Percentiles rank a stretch among this genome's conserved stretches.
Conservation (phyloP, 2,888 invertebrate genomes). For the Drosophila pseudotalamancana region DNA sequence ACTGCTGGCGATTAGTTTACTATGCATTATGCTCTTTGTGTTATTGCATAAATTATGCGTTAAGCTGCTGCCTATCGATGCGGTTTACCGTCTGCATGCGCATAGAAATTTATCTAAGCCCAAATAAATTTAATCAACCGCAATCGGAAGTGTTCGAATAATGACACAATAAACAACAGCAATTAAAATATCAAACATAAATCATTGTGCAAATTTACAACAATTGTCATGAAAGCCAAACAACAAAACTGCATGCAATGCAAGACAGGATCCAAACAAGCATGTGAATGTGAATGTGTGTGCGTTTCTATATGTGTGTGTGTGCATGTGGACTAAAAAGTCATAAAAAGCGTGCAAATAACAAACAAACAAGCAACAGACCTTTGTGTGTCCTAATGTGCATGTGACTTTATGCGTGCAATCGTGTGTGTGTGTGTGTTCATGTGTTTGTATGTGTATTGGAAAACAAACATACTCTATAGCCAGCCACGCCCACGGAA, state of each 20-base stretch:
- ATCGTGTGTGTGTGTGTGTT: not conserved
- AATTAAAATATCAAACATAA: slow-evolving; percentile 79
- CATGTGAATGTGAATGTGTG: slow-evolving; percentile 25
- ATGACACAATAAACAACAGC: slow-evolving; percentile 79
- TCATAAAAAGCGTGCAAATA: slow-evolving; percentile 65
- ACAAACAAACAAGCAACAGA: slow-evolving; percentile 48
- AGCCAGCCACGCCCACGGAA: slow-evolving; percentile 32
- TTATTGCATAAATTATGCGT: slow-evolving; percentile 50
- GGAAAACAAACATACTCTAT: slow-evolving; percentile 31
- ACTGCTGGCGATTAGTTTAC: slow-evolving; percentile 37
- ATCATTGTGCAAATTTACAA: slow-evolving; percentile 76
- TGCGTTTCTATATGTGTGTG: slow-evolving; percentile 9
- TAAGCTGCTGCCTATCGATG: slow-evolving; percentile 60
- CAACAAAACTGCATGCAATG: slow-evolving; percentile 56
- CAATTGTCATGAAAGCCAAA: slow-evolving; percentile 69
- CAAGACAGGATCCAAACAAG: slow-evolving; percentile 50
- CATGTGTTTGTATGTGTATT: slow-evolving; percentile 28
- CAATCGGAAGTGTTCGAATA: slow-evolving; percentile 79
- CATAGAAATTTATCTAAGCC: slow-evolving; percentile 68
- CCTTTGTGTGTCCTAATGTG: slow-evolving; percentile 12
- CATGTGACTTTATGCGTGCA: not conserved
- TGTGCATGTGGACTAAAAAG: slow-evolving; percentile 51
- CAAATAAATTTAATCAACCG: slow-evolving; percentile 78
- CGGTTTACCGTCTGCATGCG: slow-evolving; percentile 44
- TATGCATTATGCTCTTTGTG: slow-evolving; percentile 49